Base-by-base conservation (phyloP, 2,797 vertebrate genomes). In the Margarornis squamiger region DNA sequence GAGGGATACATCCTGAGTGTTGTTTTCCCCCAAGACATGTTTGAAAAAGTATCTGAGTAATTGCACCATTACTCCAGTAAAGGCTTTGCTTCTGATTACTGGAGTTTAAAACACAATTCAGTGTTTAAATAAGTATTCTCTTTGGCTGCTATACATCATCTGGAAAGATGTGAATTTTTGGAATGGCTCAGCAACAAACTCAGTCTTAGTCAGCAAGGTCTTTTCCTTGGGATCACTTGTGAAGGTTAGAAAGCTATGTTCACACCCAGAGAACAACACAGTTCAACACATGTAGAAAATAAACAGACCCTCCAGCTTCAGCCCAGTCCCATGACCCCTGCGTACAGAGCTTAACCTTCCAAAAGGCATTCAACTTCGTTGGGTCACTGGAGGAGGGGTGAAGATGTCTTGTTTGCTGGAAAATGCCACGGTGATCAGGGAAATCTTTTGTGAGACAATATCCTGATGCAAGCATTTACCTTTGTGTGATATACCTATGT, bases 331-430 rank as follows among this genome's bases (percentile, higher is more conserved):
- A 93, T 96, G 95, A 96, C 96, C 95, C 55, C 79, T 62, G 91
- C 1, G 73, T 68, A 78, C 67, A 91, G 89, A 95, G 95, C 95
- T 94, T 96, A 95, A 96, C 95, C 95, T 95, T 90, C 93, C 93
- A 48, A 86, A 93, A 96, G 93, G 82, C 92, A 91, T 92, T 94
- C 87, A 84, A 27, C 89, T 83, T 65, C 0, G 0, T 76, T 88
- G 85, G 70, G 91, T 93, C 89, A 59, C 73, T 86, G 94, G 87
- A 91, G 96, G 91, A 78, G 93, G 91, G 94, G 82, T 70, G 87
- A 94, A 91, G 95, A 94, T 81, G 89, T 70, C 78, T 84, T 77
- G 41, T 79, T 88, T 70, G 43, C 81, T 95, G 61, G 57, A 92
- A 95, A 96, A 88, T 80, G 88, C 65, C 68, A 30, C 76, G 14